phyloP scores from a whole-genome alignment of 1,140 invertebrate genomes.

The Mycetomoellerius zeteki region DNA sequence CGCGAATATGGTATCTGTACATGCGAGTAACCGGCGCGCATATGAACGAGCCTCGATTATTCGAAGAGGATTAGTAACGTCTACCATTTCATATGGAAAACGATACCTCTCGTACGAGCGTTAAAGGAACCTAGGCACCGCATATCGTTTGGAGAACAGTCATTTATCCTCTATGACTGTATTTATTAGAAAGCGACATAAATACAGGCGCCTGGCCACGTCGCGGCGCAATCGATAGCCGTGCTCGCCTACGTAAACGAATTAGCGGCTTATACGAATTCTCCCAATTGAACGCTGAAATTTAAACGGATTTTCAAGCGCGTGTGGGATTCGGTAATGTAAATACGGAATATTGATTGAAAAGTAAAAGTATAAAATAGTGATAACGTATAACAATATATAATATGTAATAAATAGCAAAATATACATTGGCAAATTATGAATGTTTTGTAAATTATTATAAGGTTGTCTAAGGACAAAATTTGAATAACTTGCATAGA shows the following conservation, averaged over 20 bases:
- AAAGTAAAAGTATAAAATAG: slow-evolving; percentile 11
- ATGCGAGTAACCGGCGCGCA: slow-evolving; percentile 61
- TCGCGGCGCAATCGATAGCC: slow-evolving; percentile 12
- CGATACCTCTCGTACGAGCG: slow-evolving; percentile 49
- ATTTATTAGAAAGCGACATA: slow-evolving; percentile 34
- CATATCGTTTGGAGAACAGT: slow-evolving; percentile 27
- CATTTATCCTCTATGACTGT: slow-evolving; percentile 33
- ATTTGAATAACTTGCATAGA: background rate
- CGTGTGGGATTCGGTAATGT: background rate
- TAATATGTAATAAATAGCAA: background rate
- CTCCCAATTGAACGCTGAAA: slow-evolving; percentile 21
- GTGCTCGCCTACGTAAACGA: slow-evolving; percentile 30
- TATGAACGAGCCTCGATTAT: slow-evolving; percentile 78
- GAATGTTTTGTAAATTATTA: background rate
- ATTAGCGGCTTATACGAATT: slow-evolving; percentile 38
- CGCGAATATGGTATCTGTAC: slow-evolving; percentile 20
- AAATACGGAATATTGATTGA: slow-evolving; percentile 7
- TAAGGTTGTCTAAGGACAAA: background rate
- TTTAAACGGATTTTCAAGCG: background rate
- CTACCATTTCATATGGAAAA: slow-evolving; percentile 76
- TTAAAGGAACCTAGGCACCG: slow-evolving; percentile 46
- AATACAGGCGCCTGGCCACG: slow-evolving; percentile 32
- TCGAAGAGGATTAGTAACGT: slow-evolving; percentile 77
- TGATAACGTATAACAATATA: background rate
- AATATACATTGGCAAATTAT: background rate